Conservation (phyloP, 2,888 invertebrate genomes). For the Torymus auratus region DNA sequence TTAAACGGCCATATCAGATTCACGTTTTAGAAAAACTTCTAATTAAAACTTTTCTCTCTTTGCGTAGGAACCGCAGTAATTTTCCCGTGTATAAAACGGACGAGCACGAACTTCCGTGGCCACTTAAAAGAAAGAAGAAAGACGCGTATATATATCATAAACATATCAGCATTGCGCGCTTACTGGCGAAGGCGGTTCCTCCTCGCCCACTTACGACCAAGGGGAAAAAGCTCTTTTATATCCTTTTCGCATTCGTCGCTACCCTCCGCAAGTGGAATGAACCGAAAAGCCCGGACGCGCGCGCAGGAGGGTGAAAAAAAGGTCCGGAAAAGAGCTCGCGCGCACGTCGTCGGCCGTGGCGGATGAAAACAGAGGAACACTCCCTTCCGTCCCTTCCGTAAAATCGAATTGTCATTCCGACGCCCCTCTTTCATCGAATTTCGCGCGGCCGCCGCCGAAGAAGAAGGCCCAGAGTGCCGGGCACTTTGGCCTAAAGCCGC, state of each 20-base stretch:
- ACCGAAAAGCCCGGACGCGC: neutral
- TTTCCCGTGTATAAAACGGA: neutral
- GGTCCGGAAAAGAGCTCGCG: neutral
- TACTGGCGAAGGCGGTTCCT: too few relatives aligned
- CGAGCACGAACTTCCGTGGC: neutral
- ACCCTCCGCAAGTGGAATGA: neutral
- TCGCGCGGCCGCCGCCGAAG: neutral
- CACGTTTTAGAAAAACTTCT: constrained; percentile 33
- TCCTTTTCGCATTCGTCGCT: neutral
- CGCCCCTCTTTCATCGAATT: constrained; percentile 32
- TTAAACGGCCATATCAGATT: constrained; percentile 4
- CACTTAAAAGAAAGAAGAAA: constrained; percentile 3
- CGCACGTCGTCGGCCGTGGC: neutral
- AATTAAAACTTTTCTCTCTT: constrained; percentile 44
- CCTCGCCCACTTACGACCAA: too few relatives aligned
- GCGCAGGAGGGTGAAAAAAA: neutral
- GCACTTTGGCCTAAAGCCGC: constrained; percentile 28
- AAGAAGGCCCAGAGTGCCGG: constrained; percentile 17
- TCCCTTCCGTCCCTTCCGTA: neutral
- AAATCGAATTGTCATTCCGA: constrained; percentile 42
- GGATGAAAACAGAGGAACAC: constrained; percentile 8
- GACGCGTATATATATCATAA: constrained; percentile 10
- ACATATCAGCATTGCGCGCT: too few relatives aligned
- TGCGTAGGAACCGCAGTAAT: too few relatives aligned
- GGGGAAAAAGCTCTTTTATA: neutral